These are phyloP conservation scores for Fragum whitleyi DNA, from an alignment of 2,888 invertebrate genomes.

Conservation along the genomic window DNA sequence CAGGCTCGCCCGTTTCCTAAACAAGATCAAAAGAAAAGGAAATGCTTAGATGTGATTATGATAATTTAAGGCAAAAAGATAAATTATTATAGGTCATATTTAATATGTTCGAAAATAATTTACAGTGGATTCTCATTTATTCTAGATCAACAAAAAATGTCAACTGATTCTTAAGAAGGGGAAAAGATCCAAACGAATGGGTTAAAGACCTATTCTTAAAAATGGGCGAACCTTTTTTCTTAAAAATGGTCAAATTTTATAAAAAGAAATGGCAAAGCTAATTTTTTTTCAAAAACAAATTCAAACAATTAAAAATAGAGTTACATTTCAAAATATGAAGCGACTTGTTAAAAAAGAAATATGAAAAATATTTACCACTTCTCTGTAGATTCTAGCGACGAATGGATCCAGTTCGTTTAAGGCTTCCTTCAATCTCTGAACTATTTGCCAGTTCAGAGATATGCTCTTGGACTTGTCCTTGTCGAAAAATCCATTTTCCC, in stretches of 20 bases:
- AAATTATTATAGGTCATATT: neutral
- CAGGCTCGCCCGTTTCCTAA: neutral
- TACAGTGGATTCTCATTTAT: no score
- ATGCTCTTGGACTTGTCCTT: conserved; percentile 8
- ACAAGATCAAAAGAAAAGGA: neutral
- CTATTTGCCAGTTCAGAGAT: conserved; percentile 4
- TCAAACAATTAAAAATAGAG: neutral
- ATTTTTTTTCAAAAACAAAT: neutral
- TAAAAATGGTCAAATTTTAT: neutral
- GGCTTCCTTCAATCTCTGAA: neutral
- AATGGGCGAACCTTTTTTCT: neutral
- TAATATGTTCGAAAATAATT: no score
- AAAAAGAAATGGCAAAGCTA: neutral
- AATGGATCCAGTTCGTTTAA: conserved; percentile 7
- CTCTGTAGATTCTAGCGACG: neutral
- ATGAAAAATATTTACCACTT: conserved; percentile 5
- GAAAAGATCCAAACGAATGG: no score
- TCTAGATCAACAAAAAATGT: no score
- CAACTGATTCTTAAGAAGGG: no score
- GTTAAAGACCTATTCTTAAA: no score
- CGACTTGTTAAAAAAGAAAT: neutral
- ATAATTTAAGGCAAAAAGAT: neutral
- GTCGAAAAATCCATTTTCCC: conserved; percentile 24
- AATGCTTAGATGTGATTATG: neutral
- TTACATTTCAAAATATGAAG: neutral